Evolutionary conservation across 2,797 vertebrate species (phyloP).

Genomic region (Halcyon leucocephala): DNA sequence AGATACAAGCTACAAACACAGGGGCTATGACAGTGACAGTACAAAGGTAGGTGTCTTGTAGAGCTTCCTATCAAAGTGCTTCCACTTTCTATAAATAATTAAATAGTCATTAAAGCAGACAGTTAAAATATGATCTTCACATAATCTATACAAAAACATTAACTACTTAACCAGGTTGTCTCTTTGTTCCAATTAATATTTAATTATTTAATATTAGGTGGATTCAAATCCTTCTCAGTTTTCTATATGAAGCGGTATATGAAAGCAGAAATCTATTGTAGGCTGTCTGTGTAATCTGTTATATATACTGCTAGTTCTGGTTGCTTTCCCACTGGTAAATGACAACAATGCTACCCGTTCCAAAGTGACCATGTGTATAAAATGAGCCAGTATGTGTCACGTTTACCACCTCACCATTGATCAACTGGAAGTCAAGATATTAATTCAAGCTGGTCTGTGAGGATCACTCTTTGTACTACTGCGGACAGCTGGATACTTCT

Average conservation of each 20-base stretch:
- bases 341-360: background rate
- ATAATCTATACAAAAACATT: conserved; percentile 11
- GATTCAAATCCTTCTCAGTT: background rate
- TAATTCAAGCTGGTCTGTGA: background rate
- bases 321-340: background rate
- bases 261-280: background rate
- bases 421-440: background rate
- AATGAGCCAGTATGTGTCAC: background rate
- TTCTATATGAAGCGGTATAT: background rate
- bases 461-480: background rate
- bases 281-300: background rate
- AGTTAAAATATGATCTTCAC: background rate
- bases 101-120: background rate
- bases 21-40: background rate
- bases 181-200: conserved; percentile 23
- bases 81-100: conserved; percentile 36
- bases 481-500: background rate
- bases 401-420: background rate
- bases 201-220: conserved; percentile 21
- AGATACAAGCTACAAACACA: background rate
- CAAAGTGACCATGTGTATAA: background rate
- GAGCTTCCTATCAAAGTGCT: background rate
- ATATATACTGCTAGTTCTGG: background rate
- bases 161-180: conserved; percentile 22
- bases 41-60: background rate